phyloP scores from a whole-genome alignment of 2,797 vertebrate genomes.

The Pangasius mekongensis region DNA sequence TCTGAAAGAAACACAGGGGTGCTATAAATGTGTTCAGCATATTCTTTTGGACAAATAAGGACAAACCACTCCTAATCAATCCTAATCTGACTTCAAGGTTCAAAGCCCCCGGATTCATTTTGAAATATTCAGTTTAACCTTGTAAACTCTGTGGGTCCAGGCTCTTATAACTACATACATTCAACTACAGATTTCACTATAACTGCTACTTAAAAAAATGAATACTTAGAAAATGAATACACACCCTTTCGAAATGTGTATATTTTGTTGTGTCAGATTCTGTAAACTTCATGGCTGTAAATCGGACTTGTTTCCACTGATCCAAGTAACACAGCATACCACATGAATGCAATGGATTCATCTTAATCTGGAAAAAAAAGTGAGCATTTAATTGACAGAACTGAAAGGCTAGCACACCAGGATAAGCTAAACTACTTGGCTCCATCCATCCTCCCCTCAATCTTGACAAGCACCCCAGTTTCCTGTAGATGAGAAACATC shows the following conservation, averaged over 20 bases:
- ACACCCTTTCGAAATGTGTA: neutral
- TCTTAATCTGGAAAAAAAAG: neutral
- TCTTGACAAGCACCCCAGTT: neutral
- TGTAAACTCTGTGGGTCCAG: neutral
- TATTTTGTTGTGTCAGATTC: neutral
- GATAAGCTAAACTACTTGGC: neutral
- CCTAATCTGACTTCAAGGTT: neutral
- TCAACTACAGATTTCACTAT: neutral
- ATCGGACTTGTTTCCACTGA: neutral
- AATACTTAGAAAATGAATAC: neutral
- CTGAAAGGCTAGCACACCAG: no score
- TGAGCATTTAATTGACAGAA: no score
- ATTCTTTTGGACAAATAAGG: neutral
- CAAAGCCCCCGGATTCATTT: neutral
- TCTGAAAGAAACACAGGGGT: neutral
- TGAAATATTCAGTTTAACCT: neutral
- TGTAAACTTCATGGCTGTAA: neutral
- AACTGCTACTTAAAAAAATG: neutral
- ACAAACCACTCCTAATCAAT: neutral
- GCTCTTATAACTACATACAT: neutral
- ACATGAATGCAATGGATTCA: neutral
- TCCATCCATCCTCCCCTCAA: neutral
- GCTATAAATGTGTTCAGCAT: conserved; percentile 7
- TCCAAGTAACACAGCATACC: neutral
- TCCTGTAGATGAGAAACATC: neutral